These are phyloP conservation scores for Caerostris darwini DNA, from an alignment of 1,140 invertebrate species.

Conservation along the genomic window DNA sequence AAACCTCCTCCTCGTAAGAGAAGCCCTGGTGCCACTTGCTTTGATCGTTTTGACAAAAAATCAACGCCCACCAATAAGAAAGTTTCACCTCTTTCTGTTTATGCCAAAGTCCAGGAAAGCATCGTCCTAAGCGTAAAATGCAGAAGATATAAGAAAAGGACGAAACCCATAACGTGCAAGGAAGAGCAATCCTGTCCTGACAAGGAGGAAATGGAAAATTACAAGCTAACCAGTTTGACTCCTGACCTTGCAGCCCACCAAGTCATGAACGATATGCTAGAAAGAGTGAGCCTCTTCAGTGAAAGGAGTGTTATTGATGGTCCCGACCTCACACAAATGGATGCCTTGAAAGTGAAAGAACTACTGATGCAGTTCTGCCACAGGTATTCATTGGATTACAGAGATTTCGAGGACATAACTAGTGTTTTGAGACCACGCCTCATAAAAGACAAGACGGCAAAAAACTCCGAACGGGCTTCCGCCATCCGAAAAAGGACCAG, in stretches of 20 bases:
- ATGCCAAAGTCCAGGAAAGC: constrained; percentile 72
- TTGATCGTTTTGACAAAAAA: constrained; percentile 70
- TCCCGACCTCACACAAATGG: constrained; percentile 43
- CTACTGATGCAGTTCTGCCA: constrained; percentile 67
- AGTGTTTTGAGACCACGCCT: constrained; percentile 52
- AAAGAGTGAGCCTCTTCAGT: constrained; percentile 10
- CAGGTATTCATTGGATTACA: constrained; percentile 56
- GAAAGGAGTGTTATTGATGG: constrained; percentile 22
- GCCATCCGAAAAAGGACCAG: constrained; percentile 73
- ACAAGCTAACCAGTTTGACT: constrained; percentile 53
- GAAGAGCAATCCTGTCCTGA: constrained; percentile 52
- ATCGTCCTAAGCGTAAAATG: constrained; percentile 64
- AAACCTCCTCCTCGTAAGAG: constrained; percentile 40
- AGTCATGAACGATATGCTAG: constrained; percentile 51
- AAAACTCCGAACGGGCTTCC: constrained; percentile 77
- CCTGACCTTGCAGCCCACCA: constrained; percentile 57
- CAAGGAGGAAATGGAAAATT: constrained; percentile 56
- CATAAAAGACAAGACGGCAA: constrained; percentile 42
- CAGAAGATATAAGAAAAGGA: constrained; percentile 73
- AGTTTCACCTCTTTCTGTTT: constrained; percentile 71
- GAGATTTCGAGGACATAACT: constrained; percentile 65
- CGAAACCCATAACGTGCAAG: constrained; percentile 45
- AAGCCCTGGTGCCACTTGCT: constrained; percentile 58
- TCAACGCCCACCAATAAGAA: constrained; percentile 67
- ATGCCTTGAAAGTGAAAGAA: constrained; percentile 42